phyloP scores from a whole-genome alignment of 2,113 vertebrate genomes.

The Hemiprocne comata region DNA sequence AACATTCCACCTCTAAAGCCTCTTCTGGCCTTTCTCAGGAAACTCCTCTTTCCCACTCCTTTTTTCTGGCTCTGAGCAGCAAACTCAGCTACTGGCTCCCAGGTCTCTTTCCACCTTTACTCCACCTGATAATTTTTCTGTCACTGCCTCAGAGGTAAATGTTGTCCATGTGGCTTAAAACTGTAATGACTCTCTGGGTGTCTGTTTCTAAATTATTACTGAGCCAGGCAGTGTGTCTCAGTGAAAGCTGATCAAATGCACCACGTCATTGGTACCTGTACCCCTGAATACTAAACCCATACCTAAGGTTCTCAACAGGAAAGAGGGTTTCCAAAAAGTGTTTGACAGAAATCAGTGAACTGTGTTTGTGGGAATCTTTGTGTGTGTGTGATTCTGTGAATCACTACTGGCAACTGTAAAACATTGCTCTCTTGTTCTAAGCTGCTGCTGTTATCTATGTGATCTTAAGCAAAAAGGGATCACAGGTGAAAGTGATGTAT shows the following conservation, averaged over 20 bases:
- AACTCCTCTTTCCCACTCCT: neutral
- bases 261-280: too few relatives aligned
- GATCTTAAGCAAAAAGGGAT: too few relatives aligned
- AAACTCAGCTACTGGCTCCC: neutral
- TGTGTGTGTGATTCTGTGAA: too few relatives aligned
- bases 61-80: neutral
- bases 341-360: neutral
- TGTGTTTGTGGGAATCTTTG: too few relatives aligned
- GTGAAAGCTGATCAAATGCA: neutral
- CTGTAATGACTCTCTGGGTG: neutral
- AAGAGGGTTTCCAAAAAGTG: neutral
- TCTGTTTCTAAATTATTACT: neutral
- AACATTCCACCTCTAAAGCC: neutral
- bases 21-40: neutral
- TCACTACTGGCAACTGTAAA: neutral
- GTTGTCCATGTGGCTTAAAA: neutral
- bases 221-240: neutral
- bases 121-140: neutral
- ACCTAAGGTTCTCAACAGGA: neutral
- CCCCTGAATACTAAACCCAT: neutral
- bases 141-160: neutral
- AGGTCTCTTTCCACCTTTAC: neutral
- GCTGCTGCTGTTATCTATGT: too few relatives aligned
- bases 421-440: neutral
- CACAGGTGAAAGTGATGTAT: too few relatives aligned